Percentiles rank a stretch among this genome's conserved stretches.
Evolutionary conservation across 1,140 invertebrate species (phyloP).

Genomic region (Yoshiicerus persimilis): DNA sequence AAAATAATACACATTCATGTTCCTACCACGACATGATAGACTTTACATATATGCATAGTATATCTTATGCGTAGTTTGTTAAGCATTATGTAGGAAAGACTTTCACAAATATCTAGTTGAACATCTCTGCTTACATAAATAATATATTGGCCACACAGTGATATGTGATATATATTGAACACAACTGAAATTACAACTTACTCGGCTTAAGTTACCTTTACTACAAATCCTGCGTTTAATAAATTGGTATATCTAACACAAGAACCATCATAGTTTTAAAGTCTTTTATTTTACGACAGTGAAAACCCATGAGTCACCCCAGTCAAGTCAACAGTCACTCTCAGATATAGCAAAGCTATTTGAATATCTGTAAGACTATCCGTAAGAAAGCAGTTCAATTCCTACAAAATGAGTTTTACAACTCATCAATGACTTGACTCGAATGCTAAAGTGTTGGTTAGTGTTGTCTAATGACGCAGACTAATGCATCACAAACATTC

Average conservation of each 20-base stretch:
- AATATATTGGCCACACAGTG: neutral
- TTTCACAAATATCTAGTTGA: too few species aligned
- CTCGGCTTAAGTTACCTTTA: neutral
- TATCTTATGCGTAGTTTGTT: neutral
- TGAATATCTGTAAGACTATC: neutral
- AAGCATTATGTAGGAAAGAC: too few species aligned
- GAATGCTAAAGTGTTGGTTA: too few species aligned
- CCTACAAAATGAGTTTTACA: neutral
- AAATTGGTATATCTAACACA: neutral
- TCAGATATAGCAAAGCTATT: neutral
- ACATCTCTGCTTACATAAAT: neutral
- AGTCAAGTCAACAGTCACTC: neutral
- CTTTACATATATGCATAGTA: neutral
- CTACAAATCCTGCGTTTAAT: neutral
- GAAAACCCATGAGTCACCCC: neutral
- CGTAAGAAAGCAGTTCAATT: neutral
- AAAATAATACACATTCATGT: slow-evolving; percentile 27
- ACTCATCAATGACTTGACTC: neutral
- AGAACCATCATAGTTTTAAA: neutral
- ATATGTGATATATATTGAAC: too few species aligned
- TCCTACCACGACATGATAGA: neutral
- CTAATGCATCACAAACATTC: neutral
- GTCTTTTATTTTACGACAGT: neutral
- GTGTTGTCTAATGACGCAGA: neutral
- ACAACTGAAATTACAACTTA: neutral